Evolutionary conservation across 2,888 invertebrate species (phyloP).

Genomic region (Apotomis capreana): DNA sequence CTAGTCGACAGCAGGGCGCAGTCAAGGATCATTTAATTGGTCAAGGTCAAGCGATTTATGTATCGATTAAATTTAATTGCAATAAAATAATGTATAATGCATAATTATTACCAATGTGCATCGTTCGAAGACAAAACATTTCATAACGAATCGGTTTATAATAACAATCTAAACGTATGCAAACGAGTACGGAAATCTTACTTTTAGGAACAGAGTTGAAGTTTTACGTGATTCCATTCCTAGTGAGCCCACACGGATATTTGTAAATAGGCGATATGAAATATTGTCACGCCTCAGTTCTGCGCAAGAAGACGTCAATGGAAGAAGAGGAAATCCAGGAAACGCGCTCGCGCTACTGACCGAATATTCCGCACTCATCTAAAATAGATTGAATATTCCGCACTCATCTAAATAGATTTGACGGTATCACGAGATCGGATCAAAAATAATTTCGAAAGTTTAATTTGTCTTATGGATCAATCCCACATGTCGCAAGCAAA

Average conservation of each 20-base stretch:
- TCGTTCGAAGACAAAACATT: too few species aligned
- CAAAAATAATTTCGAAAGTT: conserved; percentile 20
- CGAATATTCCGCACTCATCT: conserved; percentile 14
- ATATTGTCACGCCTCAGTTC: conserved; percentile 30
- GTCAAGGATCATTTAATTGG: conserved; percentile 25
- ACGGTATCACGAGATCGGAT: conserved; percentile 20
- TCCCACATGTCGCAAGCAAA: conserved; percentile 1
- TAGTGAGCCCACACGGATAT: neutral
- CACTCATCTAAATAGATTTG: conserved; percentile 29
- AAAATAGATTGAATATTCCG: conserved; percentile 33
- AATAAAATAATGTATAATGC: too few species aligned
- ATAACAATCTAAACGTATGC: too few species aligned
- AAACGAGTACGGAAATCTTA: too few species aligned
- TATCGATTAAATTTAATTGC: too few species aligned
- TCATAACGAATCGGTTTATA: too few species aligned
- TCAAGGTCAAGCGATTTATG: conserved; percentile 16
- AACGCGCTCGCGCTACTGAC: conserved; percentile 3
- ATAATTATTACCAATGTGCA: too few species aligned
- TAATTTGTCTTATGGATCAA: neutral
- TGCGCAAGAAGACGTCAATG: conserved; percentile 34
- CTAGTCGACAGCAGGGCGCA: conserved; percentile 6
- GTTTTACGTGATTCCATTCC: too few species aligned
- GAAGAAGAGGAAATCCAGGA: conserved; percentile 24
- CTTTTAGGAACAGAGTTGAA: too few species aligned
- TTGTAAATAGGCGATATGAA: conserved; percentile 29